Base-by-base conservation (phyloP, 2,888 invertebrate genomes). In the Cantharis rustica region DNA sequence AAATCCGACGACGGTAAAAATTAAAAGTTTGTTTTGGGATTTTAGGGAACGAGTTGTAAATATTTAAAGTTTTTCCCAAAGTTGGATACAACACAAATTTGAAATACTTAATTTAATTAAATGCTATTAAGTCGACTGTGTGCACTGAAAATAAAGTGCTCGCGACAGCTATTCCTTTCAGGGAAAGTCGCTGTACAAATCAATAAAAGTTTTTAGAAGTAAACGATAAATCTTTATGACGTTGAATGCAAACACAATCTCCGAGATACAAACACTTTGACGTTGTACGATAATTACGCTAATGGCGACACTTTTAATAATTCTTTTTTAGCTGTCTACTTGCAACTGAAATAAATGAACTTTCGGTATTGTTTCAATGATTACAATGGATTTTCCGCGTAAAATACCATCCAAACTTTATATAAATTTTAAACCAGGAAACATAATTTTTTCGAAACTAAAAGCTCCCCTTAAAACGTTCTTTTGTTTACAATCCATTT, bases 271-370 rank as follows among this genome's bases (percentile, higher is more conserved):
- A 76, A 73, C 76, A 73, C 27, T 72, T 69, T 66, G 68, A 70
- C 73, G 73, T 76, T 69, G 71, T 73, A 73, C 31, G 61, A 70
- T 76, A 76, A 76, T 76, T 76, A 76, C 73, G 73, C 73, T 76
- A 76, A 76, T 76, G 76, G 73, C 71, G 73, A 68, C 71, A 73
- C 73, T 68, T 76, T 76, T 76, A 76, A 73, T 71, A 73, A 73
- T 76, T 76, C 70, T 73, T 76, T 76, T 76, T 70, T 27, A n/a
- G 31, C 31, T 66, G 73, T 61, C 61, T n/a, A 47, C 17, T 76
- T 61, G 66, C n/a, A 76, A 71, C 66, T 23, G 69, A 71, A 76
- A 76, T 71, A 76, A 76, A 76, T 76, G 73, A 68, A 66, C 20
- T 66, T 66, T 66, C 64, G 13, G 17, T 66, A 66, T 66, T 20